These are phyloP conservation scores for Drosophila stalkeri DNA, from an alignment of 2,888 invertebrate species.

Conservation along the genomic window DNA sequence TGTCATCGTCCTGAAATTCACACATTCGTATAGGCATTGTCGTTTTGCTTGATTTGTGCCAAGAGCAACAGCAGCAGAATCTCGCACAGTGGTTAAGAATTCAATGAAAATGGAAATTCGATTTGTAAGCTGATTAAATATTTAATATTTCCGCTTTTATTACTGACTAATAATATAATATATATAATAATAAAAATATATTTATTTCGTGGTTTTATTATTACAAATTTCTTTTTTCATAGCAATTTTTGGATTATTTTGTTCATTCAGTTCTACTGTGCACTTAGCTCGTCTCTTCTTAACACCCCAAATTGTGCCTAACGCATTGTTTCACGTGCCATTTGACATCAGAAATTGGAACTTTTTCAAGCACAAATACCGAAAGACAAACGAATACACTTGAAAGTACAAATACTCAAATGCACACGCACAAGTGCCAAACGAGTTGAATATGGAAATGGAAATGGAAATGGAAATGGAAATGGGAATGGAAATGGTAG, in stretches of 20 bases:
- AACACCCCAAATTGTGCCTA: constrained; percentile 36
- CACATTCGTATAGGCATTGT: constrained; percentile 75
- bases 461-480: constrained; percentile 4
- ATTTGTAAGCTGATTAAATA: no score
- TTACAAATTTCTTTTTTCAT: no score
- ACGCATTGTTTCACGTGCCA: constrained; percentile 73
- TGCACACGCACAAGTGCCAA: constrained; percentile 27
- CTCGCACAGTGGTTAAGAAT: constrained; percentile 44
- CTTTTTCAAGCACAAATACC: constrained; percentile 68
- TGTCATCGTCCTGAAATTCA: constrained; percentile 81
- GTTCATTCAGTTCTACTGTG: constrained; percentile 31
- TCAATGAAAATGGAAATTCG: neutral
- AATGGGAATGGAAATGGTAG: constrained; percentile 15
- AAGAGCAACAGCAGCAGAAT: constrained; percentile 18
- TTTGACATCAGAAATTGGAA: constrained; percentile 73
- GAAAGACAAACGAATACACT: constrained; percentile 68
- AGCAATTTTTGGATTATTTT: neutral
- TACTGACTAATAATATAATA: neutral
- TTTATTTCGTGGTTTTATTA: no score
- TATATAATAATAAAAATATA: neutral
- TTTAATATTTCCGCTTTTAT: no score
- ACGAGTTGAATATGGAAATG: constrained; percentile 36
- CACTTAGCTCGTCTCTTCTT: constrained; percentile 1
- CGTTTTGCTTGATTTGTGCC: constrained; percentile 76
- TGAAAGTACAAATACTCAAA: constrained; percentile 54